Evolutionary conservation across 2,113 vertebrate species (phyloP), one percentile per base, ranked within the genome.

Genomic region (Perca flavescens): DNA sequence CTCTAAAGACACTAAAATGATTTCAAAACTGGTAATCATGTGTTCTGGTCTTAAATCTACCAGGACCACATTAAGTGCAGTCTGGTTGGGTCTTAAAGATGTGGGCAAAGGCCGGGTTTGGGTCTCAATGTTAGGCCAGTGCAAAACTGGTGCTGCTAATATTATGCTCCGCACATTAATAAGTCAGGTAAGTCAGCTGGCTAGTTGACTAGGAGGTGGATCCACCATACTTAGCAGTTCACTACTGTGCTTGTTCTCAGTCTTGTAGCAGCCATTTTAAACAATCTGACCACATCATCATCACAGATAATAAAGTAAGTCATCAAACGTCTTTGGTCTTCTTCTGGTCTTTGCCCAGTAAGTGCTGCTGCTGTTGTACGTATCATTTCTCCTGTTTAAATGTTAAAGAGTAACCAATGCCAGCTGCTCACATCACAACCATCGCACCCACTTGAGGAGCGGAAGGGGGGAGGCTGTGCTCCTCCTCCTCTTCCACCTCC

Each of bases 301-400:
- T 43, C 34, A 22, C 31, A 40, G 34, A 22, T 25, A 22, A 43
- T 57, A 40, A 22, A 66, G 52, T 57, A 12, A 47, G 17, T 49
- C 17, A 22, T 65, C 28, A 34, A 31, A 34, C 11, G 5, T 34
- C 2, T 21, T 4, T 13, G n/a, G n/a, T n/a, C n/a, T n/a, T n/a
- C n/a, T n/a, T n/a, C n/a, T 28, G 25, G 31, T 66, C 6, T 47
- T 57, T 34, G 22, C 7, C 4, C 54, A 50, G 43, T 47, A 3
- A 22, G 62, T 22, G 62, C 62, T 63, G 62, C 47, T n/a, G 36
- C 13, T 64, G 64, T 10, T 40, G 52, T 34, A 47, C 0, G 1
- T 17, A 64, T 64, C 22, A 72, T 79, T 43, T 71, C 25, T 58
- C 19, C 17, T 54, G 11, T 71, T 47, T 54, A 28, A 61, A 69